Percentiles rank a stretch among this genome's conserved stretches.
Evolutionary conservation across 2,888 invertebrate species (phyloP).

Genomic region (Caenorhabditis sp.): DNA sequence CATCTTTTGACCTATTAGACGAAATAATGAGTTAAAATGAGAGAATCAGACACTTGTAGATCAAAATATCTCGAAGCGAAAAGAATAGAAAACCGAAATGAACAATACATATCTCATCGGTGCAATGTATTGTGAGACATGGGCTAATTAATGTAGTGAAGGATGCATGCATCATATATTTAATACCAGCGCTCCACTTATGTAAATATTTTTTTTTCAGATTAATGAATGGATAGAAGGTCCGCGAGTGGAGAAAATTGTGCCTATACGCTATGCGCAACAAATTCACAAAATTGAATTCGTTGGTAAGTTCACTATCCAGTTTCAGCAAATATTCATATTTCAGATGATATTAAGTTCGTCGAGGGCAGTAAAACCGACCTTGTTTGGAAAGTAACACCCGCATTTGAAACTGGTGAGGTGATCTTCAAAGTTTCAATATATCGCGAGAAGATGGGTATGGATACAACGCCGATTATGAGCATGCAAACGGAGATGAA

Average conservation of each 20-base stretch:
- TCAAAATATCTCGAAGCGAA: no score
- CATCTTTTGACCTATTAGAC: no score
- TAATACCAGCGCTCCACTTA: no score
- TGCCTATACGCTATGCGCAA: slow-evolving; percentile 25
- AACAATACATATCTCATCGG: no score
- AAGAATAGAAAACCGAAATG: no score
- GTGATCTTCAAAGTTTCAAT: slow-evolving; percentile 38
- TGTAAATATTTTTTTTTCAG: no score
- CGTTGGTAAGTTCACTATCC: neutral
- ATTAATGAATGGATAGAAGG: slow-evolving; percentile 41
- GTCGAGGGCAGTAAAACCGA: slow-evolving; percentile 46
- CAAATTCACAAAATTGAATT: slow-evolving; percentile 38
- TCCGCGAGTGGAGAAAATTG: slow-evolving; percentile 26
- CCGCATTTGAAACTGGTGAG: slow-evolving; percentile 32
- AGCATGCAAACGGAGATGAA: slow-evolving; percentile 49
- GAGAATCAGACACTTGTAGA: no score
- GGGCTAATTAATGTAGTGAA: no score
- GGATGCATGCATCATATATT: no score
- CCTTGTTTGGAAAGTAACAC: slow-evolving; percentile 56
- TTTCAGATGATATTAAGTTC: slow-evolving; percentile 44
- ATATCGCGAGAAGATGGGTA: slow-evolving; percentile 45
- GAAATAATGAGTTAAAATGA: no score
- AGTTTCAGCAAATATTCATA: neutral
- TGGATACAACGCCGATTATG: slow-evolving; percentile 27
- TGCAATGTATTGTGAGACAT: no score